Base-by-base conservation (phyloP, 53 echinoderm and acorn worm species). In the Arbacia lixula region DNA sequence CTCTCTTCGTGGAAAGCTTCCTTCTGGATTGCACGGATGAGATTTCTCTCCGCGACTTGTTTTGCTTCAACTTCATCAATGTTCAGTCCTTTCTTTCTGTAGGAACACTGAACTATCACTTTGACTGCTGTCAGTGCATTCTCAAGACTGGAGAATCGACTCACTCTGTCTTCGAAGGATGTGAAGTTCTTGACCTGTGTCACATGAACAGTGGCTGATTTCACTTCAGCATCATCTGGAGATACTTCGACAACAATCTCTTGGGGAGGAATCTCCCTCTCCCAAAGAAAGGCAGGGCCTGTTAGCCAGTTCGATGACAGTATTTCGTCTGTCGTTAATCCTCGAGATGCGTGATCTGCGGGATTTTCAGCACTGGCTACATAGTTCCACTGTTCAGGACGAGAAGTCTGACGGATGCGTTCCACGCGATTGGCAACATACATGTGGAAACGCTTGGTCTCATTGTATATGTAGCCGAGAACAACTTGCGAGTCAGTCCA, bases 401-500 rank as follows among this genome's bases (percentile, higher is more conserved):
- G 28, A 20, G 88, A 61, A 3, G 27, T 52, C 3, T 80, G 65
- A 66, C 88, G 49, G 72, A 92, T 92, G 24, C 66, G 60, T 22
- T 92, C 88, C 20, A 92, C 87, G 63, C 92, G 46, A 55, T 92
- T 92, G 19, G 89, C 92, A 0, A 92, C 86, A 68, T 54, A 92
- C 17, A 68, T 76, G 57, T 92, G 89, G 71, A 89, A 89, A 31
- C 84, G 53, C 29, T 51, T 22, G 11, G 89, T 53, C 12, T 92
- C 86, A 64, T 89, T 92, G 46, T 64, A 54, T 17, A 92, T 83
- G 76, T 92, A 92, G 3, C 87, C 86, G 9, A 92, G 9, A 26
- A 92, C 89, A 2, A 89, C 92, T 38, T 83, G 66, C 5, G 86
- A 86, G 42, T 92, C 89, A 6, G 89, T 92, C 89, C 89, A 92